A percentile compares a stretch with the other conserved stretches of the same genome.
Evolutionary conservation across 2,113 vertebrate species (phyloP).

Genomic region (Mus spicilegus): DNA sequence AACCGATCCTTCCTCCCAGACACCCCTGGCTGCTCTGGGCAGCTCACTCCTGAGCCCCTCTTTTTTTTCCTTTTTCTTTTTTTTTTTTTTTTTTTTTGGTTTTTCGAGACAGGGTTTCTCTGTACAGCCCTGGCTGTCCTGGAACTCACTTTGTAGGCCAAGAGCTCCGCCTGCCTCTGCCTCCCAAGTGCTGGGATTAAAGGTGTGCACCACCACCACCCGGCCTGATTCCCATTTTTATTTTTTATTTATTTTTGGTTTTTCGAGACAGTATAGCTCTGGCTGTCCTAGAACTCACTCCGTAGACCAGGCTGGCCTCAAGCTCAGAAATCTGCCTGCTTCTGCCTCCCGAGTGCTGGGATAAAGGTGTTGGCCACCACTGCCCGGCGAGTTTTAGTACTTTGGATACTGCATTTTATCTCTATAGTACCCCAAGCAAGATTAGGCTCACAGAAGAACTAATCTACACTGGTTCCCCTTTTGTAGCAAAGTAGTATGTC

Average conservation of each 20-base stretch:
- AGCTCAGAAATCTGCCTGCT: no score
- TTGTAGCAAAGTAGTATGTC: background rate
- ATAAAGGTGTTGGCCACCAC: background rate
- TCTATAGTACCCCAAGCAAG: background rate
- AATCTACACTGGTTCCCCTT: background rate
- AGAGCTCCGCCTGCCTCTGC: no score
- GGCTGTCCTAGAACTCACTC: no score
- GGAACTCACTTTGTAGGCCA: no score
- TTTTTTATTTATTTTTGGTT: no score
- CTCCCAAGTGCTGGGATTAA: background rate
- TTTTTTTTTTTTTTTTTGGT: no score
- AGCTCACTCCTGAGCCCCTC: background rate
- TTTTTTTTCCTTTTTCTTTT: background rate
- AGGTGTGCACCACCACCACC: background rate
- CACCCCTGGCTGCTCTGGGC: background rate
- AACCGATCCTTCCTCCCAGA: background rate
- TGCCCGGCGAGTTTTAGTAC: constrained; percentile 18
- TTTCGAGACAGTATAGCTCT: no score
- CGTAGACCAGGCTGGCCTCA: no score
- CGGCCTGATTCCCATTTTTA: no score
- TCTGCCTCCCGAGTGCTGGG: no score
- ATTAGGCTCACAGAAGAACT: background rate
- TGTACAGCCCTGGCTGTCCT: no score
- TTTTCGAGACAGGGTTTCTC: no score
- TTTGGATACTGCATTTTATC: background rate